Conservation (phyloP, 92 coral and sea anemone genomes). For the Desmophyllum pertusum region DNA sequence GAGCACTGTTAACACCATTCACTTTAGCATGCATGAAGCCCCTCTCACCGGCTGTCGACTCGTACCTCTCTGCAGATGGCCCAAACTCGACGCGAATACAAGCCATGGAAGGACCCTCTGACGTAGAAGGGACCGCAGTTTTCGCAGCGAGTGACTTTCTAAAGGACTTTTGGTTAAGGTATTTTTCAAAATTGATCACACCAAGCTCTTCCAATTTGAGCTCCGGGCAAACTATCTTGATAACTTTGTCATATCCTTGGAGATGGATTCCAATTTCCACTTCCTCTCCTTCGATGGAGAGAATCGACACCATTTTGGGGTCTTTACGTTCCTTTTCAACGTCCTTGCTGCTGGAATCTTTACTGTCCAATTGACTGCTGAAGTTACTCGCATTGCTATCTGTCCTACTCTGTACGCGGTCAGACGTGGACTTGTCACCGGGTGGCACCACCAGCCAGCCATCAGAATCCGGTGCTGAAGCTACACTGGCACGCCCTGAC, state of each 20-base stretch:
- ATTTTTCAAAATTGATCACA: slow-evolving; percentile 77
- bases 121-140: slow-evolving; percentile 42
- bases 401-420: slow-evolving; percentile 45
- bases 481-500: slow-evolving; percentile 66
- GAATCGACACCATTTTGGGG: slow-evolving; percentile 68
- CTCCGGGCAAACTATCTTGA: slow-evolving; percentile 72
- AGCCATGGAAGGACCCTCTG: slow-evolving; percentile 59
- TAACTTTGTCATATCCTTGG: slow-evolving; percentile 72
- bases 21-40: slow-evolving; percentile 84
- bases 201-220: slow-evolving; percentile 76
- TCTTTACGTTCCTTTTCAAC: slow-evolving; percentile 45
- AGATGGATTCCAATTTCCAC: slow-evolving; percentile 79
- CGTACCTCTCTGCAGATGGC: slow-evolving; percentile 79
- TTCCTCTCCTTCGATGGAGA: slow-evolving; percentile 77
- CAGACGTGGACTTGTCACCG: slow-evolving; percentile 44
- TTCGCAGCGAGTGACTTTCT: slow-evolving; percentile 48
- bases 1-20: slow-evolving; percentile 59
- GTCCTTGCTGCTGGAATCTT: slow-evolving; percentile 64
- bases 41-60: slow-evolving; percentile 84
- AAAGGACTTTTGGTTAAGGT: slow-evolving; percentile 74
- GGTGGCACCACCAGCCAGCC: slow-evolving; percentile 67
- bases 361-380: slow-evolving; percentile 74
- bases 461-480: slow-evolving; percentile 67
- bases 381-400: slow-evolving; percentile 78
- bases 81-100: slow-evolving; percentile 83